Evolutionary conservation across 2,113 vertebrate genomes (phyloP).

Genomic region (Jaculus jaculus): DNA sequence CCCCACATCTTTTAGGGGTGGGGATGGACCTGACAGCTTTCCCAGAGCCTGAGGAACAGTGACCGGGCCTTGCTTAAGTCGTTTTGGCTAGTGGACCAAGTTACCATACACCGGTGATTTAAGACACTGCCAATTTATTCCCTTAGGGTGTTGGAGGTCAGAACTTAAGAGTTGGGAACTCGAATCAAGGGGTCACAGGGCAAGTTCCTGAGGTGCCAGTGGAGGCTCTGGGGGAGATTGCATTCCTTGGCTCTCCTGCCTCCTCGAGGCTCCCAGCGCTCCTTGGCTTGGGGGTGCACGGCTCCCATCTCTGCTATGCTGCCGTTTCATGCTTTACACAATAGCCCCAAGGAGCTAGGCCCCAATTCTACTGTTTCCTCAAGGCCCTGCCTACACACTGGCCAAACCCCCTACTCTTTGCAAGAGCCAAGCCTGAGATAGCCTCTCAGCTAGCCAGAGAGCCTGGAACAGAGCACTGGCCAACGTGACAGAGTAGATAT

Average conservation of each 20-base stretch:
- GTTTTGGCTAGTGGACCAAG: not conserved
- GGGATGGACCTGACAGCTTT: not conserved
- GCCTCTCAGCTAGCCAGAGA: conserved; percentile 37
- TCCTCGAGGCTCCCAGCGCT: not conserved
- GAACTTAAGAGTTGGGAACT: not conserved
- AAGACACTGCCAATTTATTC: not conserved
- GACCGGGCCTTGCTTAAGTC: not conserved
- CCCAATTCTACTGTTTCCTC: conserved; percentile 68
- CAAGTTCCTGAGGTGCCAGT: not conserved
- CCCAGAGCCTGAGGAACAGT: not conserved
- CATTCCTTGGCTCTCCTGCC: not conserved
- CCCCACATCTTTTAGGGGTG: not conserved
- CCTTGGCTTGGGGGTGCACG: not conserved
- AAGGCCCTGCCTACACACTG: conserved; percentile 68
- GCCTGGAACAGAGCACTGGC: not conserved
- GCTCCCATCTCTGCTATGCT: not conserved
- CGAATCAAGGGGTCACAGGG: not conserved
- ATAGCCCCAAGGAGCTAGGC: conserved; percentile 17
- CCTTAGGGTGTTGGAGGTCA: not conserved
- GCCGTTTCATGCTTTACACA: too few species aligned
- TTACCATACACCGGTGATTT: not conserved
- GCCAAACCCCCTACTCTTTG: conserved; percentile 61
- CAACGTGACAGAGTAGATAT: not conserved
- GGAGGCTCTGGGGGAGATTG: not conserved
- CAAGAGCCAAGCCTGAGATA: conserved; percentile 78